Conservation (phyloP, 2,797 vertebrate species). For the Melanotaenia nigrans region DNA sequence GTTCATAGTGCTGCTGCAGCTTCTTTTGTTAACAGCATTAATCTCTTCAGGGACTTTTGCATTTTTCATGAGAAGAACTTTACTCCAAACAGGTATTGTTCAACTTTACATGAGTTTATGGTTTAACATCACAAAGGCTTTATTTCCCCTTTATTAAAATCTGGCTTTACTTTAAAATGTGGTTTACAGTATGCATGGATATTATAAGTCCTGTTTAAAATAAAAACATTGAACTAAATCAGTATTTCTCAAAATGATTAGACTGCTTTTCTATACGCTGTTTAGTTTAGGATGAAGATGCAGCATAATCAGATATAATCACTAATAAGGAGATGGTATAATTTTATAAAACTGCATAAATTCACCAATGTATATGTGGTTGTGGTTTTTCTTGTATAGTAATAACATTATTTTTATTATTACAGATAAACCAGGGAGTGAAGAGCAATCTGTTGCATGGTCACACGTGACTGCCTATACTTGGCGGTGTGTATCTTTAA, state of each 20-base stretch:
- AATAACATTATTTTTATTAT: slow-evolving; percentile 24
- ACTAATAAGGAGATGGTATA: background rate
- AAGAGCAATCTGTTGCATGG: slow-evolving; percentile 9
- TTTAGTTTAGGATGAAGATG: background rate
- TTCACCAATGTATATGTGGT: fast-evolving
- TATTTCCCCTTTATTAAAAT: background rate
- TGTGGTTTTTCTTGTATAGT: background rate
- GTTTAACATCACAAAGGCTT: background rate
- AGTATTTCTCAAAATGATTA: background rate
- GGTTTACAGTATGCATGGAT: background rate
- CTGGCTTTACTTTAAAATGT: background rate
- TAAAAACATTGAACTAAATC: background rate
- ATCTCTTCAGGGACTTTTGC: background rate
- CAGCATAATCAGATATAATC: too few species aligned
- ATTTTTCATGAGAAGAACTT: background rate
- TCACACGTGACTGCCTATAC: slow-evolving; percentile 7
- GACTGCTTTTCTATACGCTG: background rate
- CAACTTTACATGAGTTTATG: background rate
- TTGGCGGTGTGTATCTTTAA: slow-evolving; percentile 55
- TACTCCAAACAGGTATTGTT: background rate
- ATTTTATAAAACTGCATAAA: background rate
- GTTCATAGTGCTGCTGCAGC: background rate
- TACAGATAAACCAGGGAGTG: slow-evolving; percentile 23
- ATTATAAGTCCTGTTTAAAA: background rate
- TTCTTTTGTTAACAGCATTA: background rate